These are phyloP conservation scores for Epizoanthus rinbou DNA, from an alignment of 92 coral and sea anemone species.

Conservation along the genomic window DNA sequence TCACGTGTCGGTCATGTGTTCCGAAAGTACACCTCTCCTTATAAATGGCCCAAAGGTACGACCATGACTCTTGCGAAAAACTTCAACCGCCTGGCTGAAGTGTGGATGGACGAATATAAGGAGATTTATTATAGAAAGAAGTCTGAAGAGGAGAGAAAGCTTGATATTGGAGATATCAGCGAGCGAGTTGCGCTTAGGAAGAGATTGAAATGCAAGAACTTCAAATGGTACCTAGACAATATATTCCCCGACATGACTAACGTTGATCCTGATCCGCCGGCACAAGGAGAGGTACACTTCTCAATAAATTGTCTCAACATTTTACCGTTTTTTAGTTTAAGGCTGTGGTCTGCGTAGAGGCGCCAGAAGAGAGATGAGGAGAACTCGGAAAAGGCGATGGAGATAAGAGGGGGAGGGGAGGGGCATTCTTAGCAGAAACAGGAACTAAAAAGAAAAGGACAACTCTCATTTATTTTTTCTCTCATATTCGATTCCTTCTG, in stretches of 20 bases:
- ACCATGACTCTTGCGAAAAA: conserved; percentile 78
- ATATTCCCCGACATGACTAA: conserved; percentile 81
- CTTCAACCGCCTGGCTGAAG: conserved; percentile 91
- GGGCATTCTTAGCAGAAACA: too few species aligned
- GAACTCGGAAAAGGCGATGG: too few species aligned
- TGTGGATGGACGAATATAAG: conserved; percentile 87
- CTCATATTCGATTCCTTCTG: too few species aligned
- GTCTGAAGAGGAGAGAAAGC: conserved; percentile 65
- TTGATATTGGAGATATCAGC: conserved; percentile 86
- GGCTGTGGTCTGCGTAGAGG: too few species aligned
- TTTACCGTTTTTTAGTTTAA: too few species aligned
- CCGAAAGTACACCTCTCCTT: conserved; percentile 87
- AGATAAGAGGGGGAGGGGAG: too few species aligned
- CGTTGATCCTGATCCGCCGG: conserved; percentile 91
- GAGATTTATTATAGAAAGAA: conserved; percentile 82
- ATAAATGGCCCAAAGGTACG: conserved; percentile 86
- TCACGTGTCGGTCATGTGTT: conserved; percentile 96
- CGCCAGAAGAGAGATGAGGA: too few species aligned
- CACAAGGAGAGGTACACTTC: conserved; percentile 82
- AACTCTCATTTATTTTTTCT: too few species aligned
- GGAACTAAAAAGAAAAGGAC: too few species aligned
- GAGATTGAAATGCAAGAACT: conserved; percentile 76
- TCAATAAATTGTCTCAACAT: too few species aligned
- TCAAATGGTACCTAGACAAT: conserved; percentile 79
- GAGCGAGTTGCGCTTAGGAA: conserved; percentile 74